phyloP scores from a whole-genome alignment of 2,113 vertebrate genomes.

The Nesospiza acunhae region DNA sequence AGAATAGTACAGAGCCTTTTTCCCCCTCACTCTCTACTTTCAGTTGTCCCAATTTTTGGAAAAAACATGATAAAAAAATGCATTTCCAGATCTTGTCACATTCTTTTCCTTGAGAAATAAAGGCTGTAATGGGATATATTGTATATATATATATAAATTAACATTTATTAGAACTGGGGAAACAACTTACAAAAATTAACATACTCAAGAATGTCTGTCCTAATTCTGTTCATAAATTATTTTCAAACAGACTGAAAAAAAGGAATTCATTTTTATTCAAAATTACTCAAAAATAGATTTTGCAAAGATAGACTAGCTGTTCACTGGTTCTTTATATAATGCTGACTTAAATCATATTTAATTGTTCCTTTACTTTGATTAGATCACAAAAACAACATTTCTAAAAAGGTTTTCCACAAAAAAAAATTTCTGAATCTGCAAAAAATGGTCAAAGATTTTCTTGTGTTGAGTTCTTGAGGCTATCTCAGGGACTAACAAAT shows the following conservation, averaged over 20 bases:
- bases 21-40: neutral
- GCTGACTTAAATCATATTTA: neutral
- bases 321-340: neutral
- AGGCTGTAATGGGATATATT: neutral
- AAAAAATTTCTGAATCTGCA: neutral
- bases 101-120: neutral
- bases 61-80: neutral
- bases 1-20: neutral
- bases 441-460: neutral
- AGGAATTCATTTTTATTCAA: neutral
- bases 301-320: neutral
- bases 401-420: no score
- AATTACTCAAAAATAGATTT: conserved; percentile 1
- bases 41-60: neutral
- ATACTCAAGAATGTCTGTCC: neutral
- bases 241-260: conserved; percentile 4
- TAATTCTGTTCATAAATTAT: conserved; percentile 38
- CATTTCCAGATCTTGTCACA: neutral
- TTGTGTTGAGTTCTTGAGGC: neutral
- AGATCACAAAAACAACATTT: neutral
- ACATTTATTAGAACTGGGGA: neutral
- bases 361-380: conserved; percentile 26
- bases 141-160: neutral
- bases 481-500: neutral
- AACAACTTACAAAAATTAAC: neutral